phyloP scores from a whole-genome alignment of 1,140 invertebrate genomes.

The Zelostemma sp. region DNA sequence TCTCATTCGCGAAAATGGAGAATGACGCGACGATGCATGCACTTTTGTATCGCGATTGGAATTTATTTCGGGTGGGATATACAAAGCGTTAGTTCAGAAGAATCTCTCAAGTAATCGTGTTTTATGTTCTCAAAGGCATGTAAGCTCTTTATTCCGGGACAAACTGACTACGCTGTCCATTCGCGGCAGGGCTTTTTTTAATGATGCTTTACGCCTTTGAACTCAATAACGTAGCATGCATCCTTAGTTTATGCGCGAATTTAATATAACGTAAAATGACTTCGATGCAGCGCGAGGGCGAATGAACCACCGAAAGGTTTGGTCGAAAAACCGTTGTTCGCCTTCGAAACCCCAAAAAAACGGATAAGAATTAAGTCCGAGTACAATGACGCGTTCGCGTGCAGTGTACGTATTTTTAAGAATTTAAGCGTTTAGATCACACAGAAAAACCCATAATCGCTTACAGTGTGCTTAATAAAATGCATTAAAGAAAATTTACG shows the following conservation, averaged over 20 bases:
- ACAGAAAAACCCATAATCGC: slow-evolving; percentile 25
- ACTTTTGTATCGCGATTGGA: no score
- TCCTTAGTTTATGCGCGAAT: not conserved
- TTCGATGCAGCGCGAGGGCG: no score
- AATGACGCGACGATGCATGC: no score
- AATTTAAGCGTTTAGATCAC: slow-evolving; percentile 18
- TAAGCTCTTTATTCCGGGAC: slow-evolving; percentile 6
- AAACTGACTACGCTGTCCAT: not conserved
- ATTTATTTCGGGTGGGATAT: not conserved
- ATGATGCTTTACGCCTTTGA: slow-evolving; percentile 1
- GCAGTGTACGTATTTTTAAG: no score
- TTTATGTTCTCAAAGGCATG: not conserved
- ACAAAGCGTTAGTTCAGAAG: not conserved
- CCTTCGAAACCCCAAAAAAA: no score
- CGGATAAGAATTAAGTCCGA: no score
- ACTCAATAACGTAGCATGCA: not conserved
- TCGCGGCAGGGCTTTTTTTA: not conserved
- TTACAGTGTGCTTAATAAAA: slow-evolving; percentile 23
- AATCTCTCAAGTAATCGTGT: slow-evolving; percentile 4
- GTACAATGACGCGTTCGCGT: slow-evolving; percentile 12
- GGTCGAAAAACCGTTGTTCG: slow-evolving; percentile 2
- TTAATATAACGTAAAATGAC: not conserved
- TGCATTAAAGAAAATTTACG: slow-evolving; percentile 11
- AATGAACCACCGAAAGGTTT: not conserved
- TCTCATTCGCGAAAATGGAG: no score